Base-by-base conservation (phyloP, 2,797 vertebrate genomes). In the Sebastes trivittatus region DNA sequence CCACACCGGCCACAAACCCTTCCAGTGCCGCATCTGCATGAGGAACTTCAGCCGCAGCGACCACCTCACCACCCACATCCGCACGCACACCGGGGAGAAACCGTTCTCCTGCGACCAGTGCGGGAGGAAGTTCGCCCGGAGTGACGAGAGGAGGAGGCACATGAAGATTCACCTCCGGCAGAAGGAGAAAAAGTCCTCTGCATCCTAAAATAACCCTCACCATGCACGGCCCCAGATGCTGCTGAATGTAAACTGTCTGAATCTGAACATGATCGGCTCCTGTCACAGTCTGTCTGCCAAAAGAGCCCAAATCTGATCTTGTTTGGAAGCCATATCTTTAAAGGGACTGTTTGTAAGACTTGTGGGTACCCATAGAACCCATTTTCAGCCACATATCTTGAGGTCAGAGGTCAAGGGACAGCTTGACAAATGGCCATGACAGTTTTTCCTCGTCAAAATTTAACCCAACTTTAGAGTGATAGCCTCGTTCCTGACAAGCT, bases 21-120 rank as follows among this genome's bases (percentile, higher is more conserved):
- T 98, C 88, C 97, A 97, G 94, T 98, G 97, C 88, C 97, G 97
- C 77, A 97, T 98, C 89, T 98, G 97, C 90, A 97, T 97, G 97
- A 92, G 97, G 62, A 97, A 95, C 95, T 98, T 98, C 93, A 97
- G 97, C 93, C 97, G 97, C 54, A 98, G 97, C 81, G 97, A 98
- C 92, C 97, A 98, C 91, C 95, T 98, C 56, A 97, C 97, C 86
- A 98, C 97, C 1, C 97, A 98, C 91, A 97, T 97, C 79, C 97
- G 97, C 78, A 98, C 97, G 1, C 97, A 98, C 96, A 97, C 97
- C 0, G 97, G 97, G 0, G 97, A 98, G 94, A 98, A 98, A 55
- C 97, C 97, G 7, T 98, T 98, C 80, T 95, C 96, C 87, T 97
- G 97, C 85, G 97, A 98, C 62, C 96, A 96, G 88, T 98, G 97